phyloP scores from a whole-genome alignment of 2,113 vertebrate species.

The Malurus elegans region DNA sequence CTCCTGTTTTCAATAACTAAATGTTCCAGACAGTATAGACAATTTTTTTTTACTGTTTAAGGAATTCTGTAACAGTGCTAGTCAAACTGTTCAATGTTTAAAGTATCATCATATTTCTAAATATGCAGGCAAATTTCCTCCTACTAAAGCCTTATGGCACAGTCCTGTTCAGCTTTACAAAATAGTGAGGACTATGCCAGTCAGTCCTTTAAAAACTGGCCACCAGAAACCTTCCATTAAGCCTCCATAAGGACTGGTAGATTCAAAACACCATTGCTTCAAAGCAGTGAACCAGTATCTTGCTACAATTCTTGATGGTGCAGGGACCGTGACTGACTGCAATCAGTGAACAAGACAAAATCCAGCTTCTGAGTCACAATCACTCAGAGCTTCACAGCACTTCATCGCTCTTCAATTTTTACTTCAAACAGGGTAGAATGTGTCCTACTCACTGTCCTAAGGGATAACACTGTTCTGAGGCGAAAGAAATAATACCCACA shows the following conservation, averaged over 20 bases:
- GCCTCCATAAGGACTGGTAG: background rate
- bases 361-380: fast-evolving
- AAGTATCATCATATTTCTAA: background rate
- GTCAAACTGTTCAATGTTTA: background rate
- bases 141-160: background rate
- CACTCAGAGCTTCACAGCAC: background rate
- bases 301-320: background rate
- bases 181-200: background rate
- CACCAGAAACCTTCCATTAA: background rate
- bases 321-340: background rate
- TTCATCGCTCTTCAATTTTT: background rate
- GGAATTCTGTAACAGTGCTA: background rate
- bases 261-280: background rate
- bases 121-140: background rate
- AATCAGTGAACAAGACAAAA: background rate
- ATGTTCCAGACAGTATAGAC: background rate
- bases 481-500: background rate
- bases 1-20: constrained; percentile 40
- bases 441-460: background rate
- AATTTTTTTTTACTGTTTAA: constrained; percentile 11
- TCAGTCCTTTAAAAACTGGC: background rate
- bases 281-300: background rate
- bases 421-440: background rate
- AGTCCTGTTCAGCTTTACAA: background rate
- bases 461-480: background rate